Conservation (phyloP, 2,797 vertebrate species). For the Sebastes trivittatus region DNA sequence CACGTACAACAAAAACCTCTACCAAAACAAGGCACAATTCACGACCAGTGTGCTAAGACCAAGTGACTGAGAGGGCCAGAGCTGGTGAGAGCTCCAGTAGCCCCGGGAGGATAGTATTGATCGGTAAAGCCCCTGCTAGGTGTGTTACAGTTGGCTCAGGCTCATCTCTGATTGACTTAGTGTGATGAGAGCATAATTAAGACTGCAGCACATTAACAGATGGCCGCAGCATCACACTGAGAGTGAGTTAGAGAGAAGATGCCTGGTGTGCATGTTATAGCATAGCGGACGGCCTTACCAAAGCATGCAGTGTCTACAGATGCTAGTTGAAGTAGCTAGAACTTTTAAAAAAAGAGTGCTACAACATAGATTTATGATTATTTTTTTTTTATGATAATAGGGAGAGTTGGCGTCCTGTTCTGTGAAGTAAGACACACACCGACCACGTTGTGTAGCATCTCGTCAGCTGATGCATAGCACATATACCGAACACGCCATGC, state of each 20-base stretch:
- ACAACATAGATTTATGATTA: not conserved
- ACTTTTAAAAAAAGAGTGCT: not conserved
- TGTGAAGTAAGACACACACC: not conserved
- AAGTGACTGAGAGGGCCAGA: constrained; percentile 9
- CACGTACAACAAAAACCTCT: not conserved
- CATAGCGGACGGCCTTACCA: not conserved
- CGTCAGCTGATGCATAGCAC: not conserved
- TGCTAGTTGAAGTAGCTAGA: not conserved
- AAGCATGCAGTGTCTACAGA: not conserved
- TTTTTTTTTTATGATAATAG: no score
- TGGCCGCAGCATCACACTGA: constrained; percentile 44
- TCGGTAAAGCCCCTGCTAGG: constrained; percentile 37
- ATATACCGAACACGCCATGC: not conserved
- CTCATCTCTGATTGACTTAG: constrained; percentile 62
- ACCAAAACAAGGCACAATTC: constrained; percentile 2
- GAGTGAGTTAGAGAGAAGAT: constrained; percentile 8
- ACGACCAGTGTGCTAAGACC: not conserved
- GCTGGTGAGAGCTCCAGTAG: constrained; percentile 21
- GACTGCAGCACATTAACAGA: constrained; percentile 70
- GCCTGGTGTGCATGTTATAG: constrained; percentile 6
- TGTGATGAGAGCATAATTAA: constrained; percentile 77
- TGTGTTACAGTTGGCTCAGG: constrained; percentile 40
- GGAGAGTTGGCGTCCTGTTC: not conserved
- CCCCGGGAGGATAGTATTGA: constrained; percentile 59
- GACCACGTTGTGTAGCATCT: not conserved